phyloP scores from a whole-genome alignment of 2,888 invertebrate species.

The Thymelicus acteon region DNA sequence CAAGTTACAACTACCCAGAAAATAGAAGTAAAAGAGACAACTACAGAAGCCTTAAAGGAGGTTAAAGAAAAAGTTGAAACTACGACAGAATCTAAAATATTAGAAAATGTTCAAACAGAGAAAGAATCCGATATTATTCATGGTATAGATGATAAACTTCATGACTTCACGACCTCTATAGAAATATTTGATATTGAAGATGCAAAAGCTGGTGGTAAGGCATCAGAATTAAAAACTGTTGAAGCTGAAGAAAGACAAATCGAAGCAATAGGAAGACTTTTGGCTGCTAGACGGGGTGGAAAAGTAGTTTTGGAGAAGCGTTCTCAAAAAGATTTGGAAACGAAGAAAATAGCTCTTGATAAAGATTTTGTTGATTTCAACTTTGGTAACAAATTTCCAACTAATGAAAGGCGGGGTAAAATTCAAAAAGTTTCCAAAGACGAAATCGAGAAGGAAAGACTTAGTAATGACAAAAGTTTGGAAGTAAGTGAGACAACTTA shows the following conservation, averaged over 20 bases:
- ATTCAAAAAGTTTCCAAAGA: conserved; percentile 76
- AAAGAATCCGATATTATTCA: conserved; percentile 59
- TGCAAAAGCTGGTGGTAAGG: conserved; percentile 63
- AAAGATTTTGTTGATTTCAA: conserved; percentile 69
- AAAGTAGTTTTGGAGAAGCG: conserved; percentile 72
- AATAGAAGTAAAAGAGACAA: conserved; percentile 40
- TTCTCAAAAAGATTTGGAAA: conserved; percentile 72
- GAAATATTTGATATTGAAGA: conserved; percentile 79
- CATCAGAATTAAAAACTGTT: conserved; percentile 68
- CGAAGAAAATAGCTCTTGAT: conserved; percentile 69
- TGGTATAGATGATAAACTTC: conserved; percentile 76
- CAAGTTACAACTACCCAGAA: conserved; percentile 44
- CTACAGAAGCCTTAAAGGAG: conserved; percentile 40
- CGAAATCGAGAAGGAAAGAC: conserved; percentile 69
- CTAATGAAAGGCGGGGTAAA: conserved; percentile 66
- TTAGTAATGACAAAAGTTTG: conserved; percentile 65
- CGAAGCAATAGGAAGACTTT: conserved; percentile 76
- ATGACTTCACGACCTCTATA: conserved; percentile 71
- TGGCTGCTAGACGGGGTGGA: conserved; percentile 70
- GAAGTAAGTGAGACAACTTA: conserved; percentile 79
- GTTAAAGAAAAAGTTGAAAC: conserved; percentile 43
- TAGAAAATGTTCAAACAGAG: conserved; percentile 49
- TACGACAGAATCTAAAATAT: conserved; percentile 35
- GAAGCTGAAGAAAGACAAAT: conserved; percentile 81
- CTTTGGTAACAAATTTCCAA: conserved; percentile 70